phyloP scores from a whole-genome alignment of 2,888 invertebrate genomes.

The Dolichopus griseipennis region DNA sequence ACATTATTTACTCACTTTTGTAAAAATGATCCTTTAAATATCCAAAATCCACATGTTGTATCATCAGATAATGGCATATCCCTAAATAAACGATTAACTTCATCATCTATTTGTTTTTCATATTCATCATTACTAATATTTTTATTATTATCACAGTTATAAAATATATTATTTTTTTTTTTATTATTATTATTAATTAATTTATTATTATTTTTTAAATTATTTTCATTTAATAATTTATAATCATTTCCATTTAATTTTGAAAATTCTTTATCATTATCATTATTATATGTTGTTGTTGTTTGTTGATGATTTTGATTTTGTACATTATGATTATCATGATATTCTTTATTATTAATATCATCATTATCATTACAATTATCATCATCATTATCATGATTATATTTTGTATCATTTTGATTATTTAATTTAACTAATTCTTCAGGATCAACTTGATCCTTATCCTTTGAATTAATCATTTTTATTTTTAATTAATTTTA shows the following conservation, averaged over 20 bases:
- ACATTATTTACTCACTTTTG: slow-evolving; percentile 47
- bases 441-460: slow-evolving; percentile 17
- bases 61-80: slow-evolving; percentile 52
- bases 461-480: slow-evolving; percentile 14
- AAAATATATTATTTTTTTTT: no score
- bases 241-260: slow-evolving; percentile 1
- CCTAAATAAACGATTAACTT: slow-evolving; percentile 45
- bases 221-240: slow-evolving; percentile 8
- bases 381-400: slow-evolving; percentile 17
- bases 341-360: slow-evolving; percentile 25
- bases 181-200: slow-evolving; percentile 20
- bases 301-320: slow-evolving; percentile 21
- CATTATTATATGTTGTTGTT: slow-evolving; percentile 14
- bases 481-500: neutral
- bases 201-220: slow-evolving; percentile 25
- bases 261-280: neutral
- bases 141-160: slow-evolving; percentile 27
- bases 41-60: slow-evolving; percentile 56
- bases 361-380: slow-evolving; percentile 21
- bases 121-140: slow-evolving; percentile 23
- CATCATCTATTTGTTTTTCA: slow-evolving; percentile 31
- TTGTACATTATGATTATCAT: slow-evolving; percentile 14
- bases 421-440: slow-evolving; percentile 20
- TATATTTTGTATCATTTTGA: slow-evolving; percentile 18
- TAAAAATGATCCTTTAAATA: slow-evolving; percentile 49